phyloP scores from a whole-genome alignment of 2,888 invertebrate species.

The Vanessa cardui region DNA sequence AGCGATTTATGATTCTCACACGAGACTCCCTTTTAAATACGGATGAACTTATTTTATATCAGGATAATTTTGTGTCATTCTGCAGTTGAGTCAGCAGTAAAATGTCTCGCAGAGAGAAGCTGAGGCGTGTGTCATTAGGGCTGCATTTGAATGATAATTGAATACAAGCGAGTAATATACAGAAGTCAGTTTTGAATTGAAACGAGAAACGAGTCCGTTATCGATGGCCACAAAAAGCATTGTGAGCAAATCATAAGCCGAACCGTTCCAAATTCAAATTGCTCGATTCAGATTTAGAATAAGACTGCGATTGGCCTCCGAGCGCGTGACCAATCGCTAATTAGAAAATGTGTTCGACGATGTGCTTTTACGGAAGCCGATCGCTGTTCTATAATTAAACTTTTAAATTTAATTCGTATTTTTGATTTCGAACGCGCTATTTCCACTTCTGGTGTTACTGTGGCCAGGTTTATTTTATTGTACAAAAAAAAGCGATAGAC shows the following conservation, averaged over 20 bases:
- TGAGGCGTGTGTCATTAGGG: slow-evolving; percentile 34
- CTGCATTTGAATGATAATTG: slow-evolving; percentile 42
- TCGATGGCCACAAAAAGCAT: slow-evolving; percentile 47
- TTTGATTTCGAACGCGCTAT: slow-evolving; percentile 73
- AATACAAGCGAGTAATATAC: slow-evolving; percentile 43
- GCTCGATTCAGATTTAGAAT: slow-evolving; percentile 72
- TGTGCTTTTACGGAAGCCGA: slow-evolving; percentile 77
- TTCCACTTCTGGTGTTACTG: slow-evolving; percentile 56
- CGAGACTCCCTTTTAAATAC: slow-evolving; percentile 17
- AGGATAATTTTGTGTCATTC: slow-evolving; percentile 18
- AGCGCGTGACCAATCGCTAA: slow-evolving; percentile 82
- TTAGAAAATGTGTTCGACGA: slow-evolving; percentile 75
- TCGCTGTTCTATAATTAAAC: slow-evolving; percentile 75
- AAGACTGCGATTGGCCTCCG: slow-evolving; percentile 64
- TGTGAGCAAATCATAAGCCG: slow-evolving; percentile 52
- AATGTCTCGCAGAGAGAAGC: slow-evolving; percentile 12
- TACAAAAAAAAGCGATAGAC: slow-evolving; percentile 31
- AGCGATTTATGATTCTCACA: slow-evolving; percentile 30
- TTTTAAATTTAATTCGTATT: slow-evolving; percentile 73
- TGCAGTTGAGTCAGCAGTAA: slow-evolving; percentile 14
- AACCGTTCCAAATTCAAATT: slow-evolving; percentile 79
- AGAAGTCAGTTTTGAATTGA: slow-evolving; percentile 44
- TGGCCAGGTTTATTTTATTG: slow-evolving; percentile 42
- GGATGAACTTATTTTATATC: slow-evolving; percentile 21
- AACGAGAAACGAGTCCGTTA: slow-evolving; percentile 45